Base-by-base conservation (phyloP, 2,113 vertebrate species). In the Zingel zingel region DNA sequence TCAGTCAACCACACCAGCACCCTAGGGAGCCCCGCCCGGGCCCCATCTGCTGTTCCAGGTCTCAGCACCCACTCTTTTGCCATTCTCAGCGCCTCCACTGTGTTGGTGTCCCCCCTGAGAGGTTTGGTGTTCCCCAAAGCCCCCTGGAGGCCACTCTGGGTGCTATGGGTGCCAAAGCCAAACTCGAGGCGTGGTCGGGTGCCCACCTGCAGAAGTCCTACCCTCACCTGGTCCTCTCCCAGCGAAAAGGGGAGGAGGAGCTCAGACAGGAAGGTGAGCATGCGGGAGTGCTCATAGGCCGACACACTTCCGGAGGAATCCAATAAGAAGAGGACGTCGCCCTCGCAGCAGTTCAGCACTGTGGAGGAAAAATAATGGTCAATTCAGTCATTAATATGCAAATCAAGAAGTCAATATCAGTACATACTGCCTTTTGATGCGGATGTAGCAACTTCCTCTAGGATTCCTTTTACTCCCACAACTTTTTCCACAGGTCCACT, bases 1-100 rank as follows among this genome's bases (percentile, higher is more conserved):
- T 99, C 98, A 0, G 98, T 99, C 86, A 99, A 91, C 98, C 98
- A 99, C 56, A 99, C 95, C 91, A 99, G 88, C 8, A 98, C 98
- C 79, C 98, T 97, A 2, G 98, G 97, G 7, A 98, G 96, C 0
- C 92, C 96, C 0, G 85, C 79, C 39, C 97, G 92, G 64, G 97
- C 95, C 27, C 92, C 92, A 0, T 61, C 88, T 0, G 25, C 0
- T 83, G 91, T 0, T 86, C 96, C 50, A 12, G 1, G 86, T n/a
- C 0, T 94, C 91, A 94, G 95, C 91, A 89, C 89, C 62, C 91
- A 81, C 4, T 97, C 92, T 77, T 93, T 95, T 69, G 96, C 97
- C 0, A 95, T 94, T 19, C 90, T 88, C 77, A 99, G 91, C 0
- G 98, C 98, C 10, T 92, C 90, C 67, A 96, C 97, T 0, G 98